Evolutionary conservation across 2,888 invertebrate genomes (phyloP).

Genomic region (Podotricha telesiphe): DNA sequence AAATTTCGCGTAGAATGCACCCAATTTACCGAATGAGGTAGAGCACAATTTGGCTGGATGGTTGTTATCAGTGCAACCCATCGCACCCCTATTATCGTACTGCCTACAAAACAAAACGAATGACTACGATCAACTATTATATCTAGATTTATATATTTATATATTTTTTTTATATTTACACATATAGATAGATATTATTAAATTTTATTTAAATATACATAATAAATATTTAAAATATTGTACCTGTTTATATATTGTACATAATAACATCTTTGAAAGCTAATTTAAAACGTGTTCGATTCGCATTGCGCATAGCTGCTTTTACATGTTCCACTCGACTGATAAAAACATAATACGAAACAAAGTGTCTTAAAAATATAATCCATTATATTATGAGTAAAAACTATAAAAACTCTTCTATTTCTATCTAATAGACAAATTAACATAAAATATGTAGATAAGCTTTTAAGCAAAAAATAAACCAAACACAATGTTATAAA

Average conservation of each 20-base stretch:
- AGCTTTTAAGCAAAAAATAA: slow-evolving; percentile 10
- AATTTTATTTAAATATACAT: background rate
- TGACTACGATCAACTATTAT: background rate
- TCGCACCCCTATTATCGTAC: slow-evolving; percentile 65
- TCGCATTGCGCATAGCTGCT: background rate
- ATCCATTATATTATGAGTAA: background rate
- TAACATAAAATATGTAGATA: background rate
- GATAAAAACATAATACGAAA: background rate
- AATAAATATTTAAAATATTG: background rate
- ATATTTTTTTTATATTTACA: background rate
- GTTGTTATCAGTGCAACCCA: slow-evolving; percentile 75
- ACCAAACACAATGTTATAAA: too few species aligned
- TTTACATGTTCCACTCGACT: background rate
- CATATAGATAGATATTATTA: background rate
- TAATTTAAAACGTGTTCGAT: background rate
- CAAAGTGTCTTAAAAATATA: background rate
- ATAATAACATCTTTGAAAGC: background rate
- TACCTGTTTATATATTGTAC: background rate
- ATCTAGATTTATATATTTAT: background rate
- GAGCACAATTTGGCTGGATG: slow-evolving; percentile 78
- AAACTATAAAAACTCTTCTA: background rate
- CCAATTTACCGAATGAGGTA: slow-evolving; percentile 77
- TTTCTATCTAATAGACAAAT: background rate
- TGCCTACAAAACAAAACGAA: slow-evolving; percentile 55
- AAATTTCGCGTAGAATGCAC: slow-evolving; percentile 76